Evolutionary conservation across 2,888 invertebrate genomes (phyloP).

Genomic region (Leucoptera coffeella): DNA sequence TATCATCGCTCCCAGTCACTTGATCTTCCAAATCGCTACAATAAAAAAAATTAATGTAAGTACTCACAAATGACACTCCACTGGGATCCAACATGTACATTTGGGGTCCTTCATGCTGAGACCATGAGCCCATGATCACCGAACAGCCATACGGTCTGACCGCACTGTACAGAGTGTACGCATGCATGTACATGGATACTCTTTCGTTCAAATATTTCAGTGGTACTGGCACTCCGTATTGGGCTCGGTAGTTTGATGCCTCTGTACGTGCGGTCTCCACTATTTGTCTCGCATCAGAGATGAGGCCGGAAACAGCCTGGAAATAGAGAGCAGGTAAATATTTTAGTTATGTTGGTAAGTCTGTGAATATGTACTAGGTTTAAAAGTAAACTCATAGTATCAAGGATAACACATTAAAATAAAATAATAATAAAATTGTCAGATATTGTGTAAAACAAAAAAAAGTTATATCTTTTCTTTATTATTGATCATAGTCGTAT

Average conservation of each 20-base stretch:
- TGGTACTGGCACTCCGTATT: constrained; percentile 85
- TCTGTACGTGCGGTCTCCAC: constrained; percentile 92
- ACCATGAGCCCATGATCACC: constrained; percentile 80
- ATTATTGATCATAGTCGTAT: no score
- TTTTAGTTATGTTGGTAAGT: no score
- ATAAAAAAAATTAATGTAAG: no score
- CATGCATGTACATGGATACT: constrained; percentile 95
- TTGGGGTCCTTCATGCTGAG: constrained; percentile 70
- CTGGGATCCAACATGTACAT: constrained; percentile 97
- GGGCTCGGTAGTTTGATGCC: constrained; percentile 85
- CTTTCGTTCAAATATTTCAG: constrained; percentile 86
- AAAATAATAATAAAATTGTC: no score
- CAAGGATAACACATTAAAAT: no score
- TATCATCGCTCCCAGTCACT: neutral
- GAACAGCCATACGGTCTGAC: constrained; percentile 97
- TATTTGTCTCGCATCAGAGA: constrained; percentile 91
- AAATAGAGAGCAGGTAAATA: no score
- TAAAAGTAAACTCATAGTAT: no score
- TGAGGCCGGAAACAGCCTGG: constrained; percentile 82
- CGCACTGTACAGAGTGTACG: constrained; percentile 96
- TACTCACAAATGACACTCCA: constrained; percentile 85
- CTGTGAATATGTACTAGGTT: no score
- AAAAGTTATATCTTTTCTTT: no score
- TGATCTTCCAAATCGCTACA: no score
- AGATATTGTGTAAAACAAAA: no score